Conservation (phyloP, 2,888 invertebrate species). For the Watsonalla cultraria region DNA sequence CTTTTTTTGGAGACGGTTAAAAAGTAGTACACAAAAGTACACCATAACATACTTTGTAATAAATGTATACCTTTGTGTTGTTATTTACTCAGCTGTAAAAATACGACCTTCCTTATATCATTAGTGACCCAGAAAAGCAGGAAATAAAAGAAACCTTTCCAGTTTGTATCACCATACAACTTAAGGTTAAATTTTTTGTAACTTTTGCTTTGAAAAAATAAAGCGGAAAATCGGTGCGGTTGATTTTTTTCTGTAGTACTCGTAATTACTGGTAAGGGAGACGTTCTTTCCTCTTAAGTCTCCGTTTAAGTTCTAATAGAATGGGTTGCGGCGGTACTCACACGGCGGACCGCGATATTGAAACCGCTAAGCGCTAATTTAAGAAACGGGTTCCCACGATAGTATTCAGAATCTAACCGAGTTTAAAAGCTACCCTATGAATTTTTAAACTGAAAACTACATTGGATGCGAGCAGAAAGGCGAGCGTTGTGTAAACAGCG, state of each 20-base stretch:
- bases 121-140: slow-evolving; percentile 35
- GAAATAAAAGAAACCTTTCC: slow-evolving; percentile 35
- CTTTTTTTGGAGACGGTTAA: no score
- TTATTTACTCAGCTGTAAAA: slow-evolving; percentile 33
- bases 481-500: slow-evolving; percentile 57
- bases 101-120: slow-evolving; percentile 33
- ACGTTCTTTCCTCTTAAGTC: slow-evolving; percentile 2
- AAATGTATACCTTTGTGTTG: not conserved
- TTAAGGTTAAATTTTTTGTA: slow-evolving; percentile 29
- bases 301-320: slow-evolving; percentile 8
- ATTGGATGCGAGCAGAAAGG: slow-evolving; percentile 62
- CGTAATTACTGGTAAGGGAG: slow-evolving; percentile 12
- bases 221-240: not conserved
- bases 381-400: slow-evolving; percentile 38
- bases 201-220: slow-evolving; percentile 20
- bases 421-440: slow-evolving; percentile 65
- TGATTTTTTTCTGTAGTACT: slow-evolving; percentile 5
- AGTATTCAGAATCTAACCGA: slow-evolving; percentile 57
- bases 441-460: slow-evolving; percentile 66
- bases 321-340: slow-evolving; percentile 9
- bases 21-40: no score
- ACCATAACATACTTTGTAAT: not conserved
- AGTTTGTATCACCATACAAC: slow-evolving; percentile 26
- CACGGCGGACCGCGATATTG: slow-evolving; percentile 25
- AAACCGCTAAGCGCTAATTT: slow-evolving; percentile 52